Conservation (phyloP, 2,113 vertebrate species). For the Tetrao urogallus region DNA sequence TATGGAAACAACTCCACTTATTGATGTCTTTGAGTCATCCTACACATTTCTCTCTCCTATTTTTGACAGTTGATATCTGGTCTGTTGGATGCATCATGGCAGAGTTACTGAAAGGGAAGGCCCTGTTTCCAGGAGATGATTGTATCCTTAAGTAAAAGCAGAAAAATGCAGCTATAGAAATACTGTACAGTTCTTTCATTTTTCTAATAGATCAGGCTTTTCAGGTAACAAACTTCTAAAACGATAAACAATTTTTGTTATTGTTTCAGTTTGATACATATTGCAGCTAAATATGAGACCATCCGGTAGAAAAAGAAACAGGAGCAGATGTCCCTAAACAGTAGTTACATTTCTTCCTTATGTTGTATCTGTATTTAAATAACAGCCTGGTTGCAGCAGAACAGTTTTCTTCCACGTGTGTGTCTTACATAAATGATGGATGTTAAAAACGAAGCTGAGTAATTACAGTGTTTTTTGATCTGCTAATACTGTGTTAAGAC, state of each 20-base stretch:
- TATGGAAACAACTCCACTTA: neutral
- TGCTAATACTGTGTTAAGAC: neutral
- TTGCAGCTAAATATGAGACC: neutral
- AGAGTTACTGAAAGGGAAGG: constrained; percentile 95
- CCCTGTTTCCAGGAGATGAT: constrained; percentile 94
- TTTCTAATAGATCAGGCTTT: neutral
- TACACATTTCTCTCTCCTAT: neutral
- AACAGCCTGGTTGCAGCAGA: constrained; percentile 20
- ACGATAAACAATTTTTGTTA: neutral
- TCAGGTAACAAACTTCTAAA: constrained; percentile 2
- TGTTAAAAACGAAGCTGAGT: neutral
- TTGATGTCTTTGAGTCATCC: neutral
- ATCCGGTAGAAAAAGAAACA: neutral
- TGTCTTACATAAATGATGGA: neutral
- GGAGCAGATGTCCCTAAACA: constrained; percentile 20
- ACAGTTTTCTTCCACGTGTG: constrained; percentile 15
- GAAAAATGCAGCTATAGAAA: neutral
- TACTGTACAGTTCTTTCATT: neutral
- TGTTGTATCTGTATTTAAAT: constrained; percentile 33
- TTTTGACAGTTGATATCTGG: constrained; percentile 95
- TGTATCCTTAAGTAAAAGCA: constrained; percentile 90
- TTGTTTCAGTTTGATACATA: neutral
- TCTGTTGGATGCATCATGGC: constrained; percentile 99
- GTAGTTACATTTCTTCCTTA: constrained; percentile 18
- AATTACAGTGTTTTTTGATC: neutral